These are phyloP conservation scores for Adelosebastes latens DNA, from an alignment of 2,797 vertebrate genomes.

Conservation along the genomic window DNA sequence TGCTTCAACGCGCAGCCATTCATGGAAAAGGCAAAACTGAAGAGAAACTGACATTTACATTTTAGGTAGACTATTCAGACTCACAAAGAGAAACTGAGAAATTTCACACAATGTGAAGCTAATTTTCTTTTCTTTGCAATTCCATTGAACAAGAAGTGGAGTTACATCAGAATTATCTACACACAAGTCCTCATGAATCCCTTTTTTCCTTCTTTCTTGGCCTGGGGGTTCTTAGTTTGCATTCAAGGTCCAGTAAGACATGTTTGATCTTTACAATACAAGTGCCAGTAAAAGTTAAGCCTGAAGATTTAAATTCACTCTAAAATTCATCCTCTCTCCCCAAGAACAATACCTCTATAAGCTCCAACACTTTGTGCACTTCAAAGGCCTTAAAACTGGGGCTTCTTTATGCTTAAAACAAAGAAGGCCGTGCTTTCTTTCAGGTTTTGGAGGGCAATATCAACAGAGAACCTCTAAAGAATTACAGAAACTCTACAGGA, in stretches of 20 bases:
- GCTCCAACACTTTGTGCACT: conserved; percentile 81
- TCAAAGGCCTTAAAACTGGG: conserved; percentile 79
- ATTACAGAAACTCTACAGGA: conserved; percentile 48
- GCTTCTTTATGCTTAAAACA: conserved; percentile 77
- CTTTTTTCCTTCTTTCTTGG: conserved; percentile 37
- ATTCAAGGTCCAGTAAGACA: conserved; percentile 76
- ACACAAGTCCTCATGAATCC: conserved; percentile 48
- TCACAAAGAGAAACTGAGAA: conserved; percentile 17
- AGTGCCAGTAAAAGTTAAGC: conserved; percentile 76
- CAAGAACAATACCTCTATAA: conserved; percentile 78
- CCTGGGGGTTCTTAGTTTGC: conserved; percentile 65
- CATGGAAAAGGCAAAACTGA: conserved; percentile 6
- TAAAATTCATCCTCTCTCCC: conserved; percentile 75
- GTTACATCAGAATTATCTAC: conserved; percentile 65
- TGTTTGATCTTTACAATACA: conserved; percentile 80
- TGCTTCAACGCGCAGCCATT: conserved; percentile 16
- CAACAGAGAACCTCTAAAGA: conserved; percentile 71
- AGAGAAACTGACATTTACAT: conserved; percentile 30
- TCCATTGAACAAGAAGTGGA: conserved; percentile 35
- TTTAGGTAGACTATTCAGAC: not conserved
- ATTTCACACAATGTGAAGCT: conserved; percentile 16
- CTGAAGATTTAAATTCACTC: conserved; percentile 79
- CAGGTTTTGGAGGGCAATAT: conserved; percentile 70
- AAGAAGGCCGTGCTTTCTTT: conserved; percentile 68
- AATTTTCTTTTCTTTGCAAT: conserved; percentile 47